Base-by-base conservation (phyloP, 2,888 invertebrate genomes). In the Dolomedes plantarius region DNA sequence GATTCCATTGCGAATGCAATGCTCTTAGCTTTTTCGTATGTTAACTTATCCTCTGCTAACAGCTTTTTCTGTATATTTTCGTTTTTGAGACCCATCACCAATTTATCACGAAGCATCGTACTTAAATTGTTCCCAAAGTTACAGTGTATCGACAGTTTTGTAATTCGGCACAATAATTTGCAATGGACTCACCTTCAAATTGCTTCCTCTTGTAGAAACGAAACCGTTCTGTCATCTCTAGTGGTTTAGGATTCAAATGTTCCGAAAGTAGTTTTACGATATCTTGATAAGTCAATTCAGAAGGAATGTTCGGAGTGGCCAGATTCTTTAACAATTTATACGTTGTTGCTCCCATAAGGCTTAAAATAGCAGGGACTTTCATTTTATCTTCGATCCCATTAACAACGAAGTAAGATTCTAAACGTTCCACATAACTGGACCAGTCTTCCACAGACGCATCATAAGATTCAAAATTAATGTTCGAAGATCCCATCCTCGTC, bases 391-490 rank as follows among this genome's bases (percentile, higher is more conserved):
- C 74, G 74, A 75, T 64, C 74, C 74, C 74, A 69, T 77, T 77
- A 67, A 69, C 77, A 77, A 77, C 56, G 69, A 77, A 77, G 77
- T 77, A 77, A 56, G 56, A 69, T 77, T 77, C 77, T 69, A 77
- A 50, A 68, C 68, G 68, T 69, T 68, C 77, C 69, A 69, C 77
- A 69, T 77, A 77, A 68, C 67, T 77, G 68, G 77, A 56, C 68
- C 77, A 77, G 74, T 74, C 74, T 64, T 74, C 74, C 74, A 74
- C 74, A 75, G 74, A 75, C 64, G 65, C 65, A 64, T 75, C 74
- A 75, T 75, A 75, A 75, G 74, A 75, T 75, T 75, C 74, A 75
- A 75, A 75, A 75, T 65, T 75, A 75, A 75, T 75, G 74, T 75
- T 75, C 64, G 64, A 75, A 75, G 74, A 50, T 75, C 74, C 74